phyloP scores from a whole-genome alignment of 2,113 vertebrate genomes.

The Psittacula cyanocephala region DNA sequence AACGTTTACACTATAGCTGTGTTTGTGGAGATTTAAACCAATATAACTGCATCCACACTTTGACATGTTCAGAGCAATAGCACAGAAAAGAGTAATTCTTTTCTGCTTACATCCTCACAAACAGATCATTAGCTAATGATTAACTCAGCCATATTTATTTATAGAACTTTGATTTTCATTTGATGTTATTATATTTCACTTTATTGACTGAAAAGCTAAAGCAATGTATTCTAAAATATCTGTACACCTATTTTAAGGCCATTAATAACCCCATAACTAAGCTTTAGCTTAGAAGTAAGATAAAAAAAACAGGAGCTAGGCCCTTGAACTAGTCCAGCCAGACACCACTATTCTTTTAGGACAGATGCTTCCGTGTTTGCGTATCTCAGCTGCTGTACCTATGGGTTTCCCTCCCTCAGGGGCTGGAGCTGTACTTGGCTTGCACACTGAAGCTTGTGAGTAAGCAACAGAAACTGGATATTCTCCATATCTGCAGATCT shows the following conservation, averaged over 20 bases:
- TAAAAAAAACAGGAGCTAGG: not conserved
- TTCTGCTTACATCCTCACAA: not conserved
- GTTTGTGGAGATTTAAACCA: not conserved
- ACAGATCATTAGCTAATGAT: constrained; percentile 33
- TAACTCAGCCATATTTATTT: not conserved
- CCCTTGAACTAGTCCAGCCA: not conserved
- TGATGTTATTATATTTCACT: not conserved
- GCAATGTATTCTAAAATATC: not conserved
- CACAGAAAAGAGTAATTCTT: not conserved
- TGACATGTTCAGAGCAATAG: not conserved
- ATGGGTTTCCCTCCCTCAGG: not conserved
- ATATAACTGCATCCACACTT: not conserved
- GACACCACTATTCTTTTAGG: not conserved
- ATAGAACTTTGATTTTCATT: constrained; percentile 1
- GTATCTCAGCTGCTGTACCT: not conserved
- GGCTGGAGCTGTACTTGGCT: not conserved
- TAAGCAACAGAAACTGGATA: constrained; percentile 11
- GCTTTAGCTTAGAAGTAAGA: not conserved
- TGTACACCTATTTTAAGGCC: not conserved
- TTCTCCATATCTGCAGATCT: constrained; percentile 7
- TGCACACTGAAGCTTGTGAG: not conserved
- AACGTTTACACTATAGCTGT: not conserved
- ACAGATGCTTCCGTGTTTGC: not conserved
- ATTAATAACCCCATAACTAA: not conserved
- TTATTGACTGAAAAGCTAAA: not conserved